These are phyloP conservation scores for Phrynosoma platyrhinos DNA, from an alignment of 2,113 vertebrate species.

Conservation along the genomic window DNA sequence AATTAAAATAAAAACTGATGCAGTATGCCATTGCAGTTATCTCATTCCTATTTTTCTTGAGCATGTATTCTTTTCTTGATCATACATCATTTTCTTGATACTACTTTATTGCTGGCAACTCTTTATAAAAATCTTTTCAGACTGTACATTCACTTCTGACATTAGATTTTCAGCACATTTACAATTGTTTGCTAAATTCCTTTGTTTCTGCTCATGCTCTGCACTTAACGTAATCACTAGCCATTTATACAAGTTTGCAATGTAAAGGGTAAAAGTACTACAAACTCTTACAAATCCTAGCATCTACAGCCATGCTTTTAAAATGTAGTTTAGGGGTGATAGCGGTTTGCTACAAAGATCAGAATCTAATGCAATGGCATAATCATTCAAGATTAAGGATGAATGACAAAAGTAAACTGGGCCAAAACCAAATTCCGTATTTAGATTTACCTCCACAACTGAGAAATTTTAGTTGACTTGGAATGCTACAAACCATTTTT, in stretches of 20 bases:
- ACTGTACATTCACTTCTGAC: slow-evolving; percentile 61
- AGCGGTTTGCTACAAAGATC: slow-evolving; percentile 60
- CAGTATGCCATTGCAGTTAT: slow-evolving; percentile 28
- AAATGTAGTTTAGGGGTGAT: slow-evolving; percentile 61
- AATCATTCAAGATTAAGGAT: slow-evolving; percentile 44
- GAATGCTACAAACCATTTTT: slow-evolving; percentile 57
- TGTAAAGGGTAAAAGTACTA: slow-evolving; percentile 54
- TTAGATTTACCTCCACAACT: slow-evolving; percentile 42
- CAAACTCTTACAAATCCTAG: slow-evolving; percentile 41
- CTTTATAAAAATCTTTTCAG: slow-evolving; percentile 48
- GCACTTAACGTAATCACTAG: not conserved
- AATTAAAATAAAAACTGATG: slow-evolving; percentile 14
- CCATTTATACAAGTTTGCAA: slow-evolving; percentile 67
- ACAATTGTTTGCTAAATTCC: slow-evolving; percentile 48
- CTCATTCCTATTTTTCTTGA: slow-evolving; percentile 14
- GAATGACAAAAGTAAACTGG: slow-evolving; percentile 29
- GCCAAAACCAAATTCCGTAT: slow-evolving; percentile 12
- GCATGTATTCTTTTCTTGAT: slow-evolving; percentile 30
- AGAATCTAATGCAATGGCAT: slow-evolving; percentile 54
- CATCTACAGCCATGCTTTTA: slow-evolving; percentile 55
- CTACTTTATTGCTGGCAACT: slow-evolving; percentile 58
- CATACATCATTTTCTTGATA: slow-evolving; percentile 53
- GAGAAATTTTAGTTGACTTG: slow-evolving; percentile 53
- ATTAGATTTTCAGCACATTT: slow-evolving; percentile 69
- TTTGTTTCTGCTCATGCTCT: slow-evolving; percentile 53